Base-by-base conservation (phyloP, 2,113 vertebrate species). In the Xiphophorus maculatus region DNA sequence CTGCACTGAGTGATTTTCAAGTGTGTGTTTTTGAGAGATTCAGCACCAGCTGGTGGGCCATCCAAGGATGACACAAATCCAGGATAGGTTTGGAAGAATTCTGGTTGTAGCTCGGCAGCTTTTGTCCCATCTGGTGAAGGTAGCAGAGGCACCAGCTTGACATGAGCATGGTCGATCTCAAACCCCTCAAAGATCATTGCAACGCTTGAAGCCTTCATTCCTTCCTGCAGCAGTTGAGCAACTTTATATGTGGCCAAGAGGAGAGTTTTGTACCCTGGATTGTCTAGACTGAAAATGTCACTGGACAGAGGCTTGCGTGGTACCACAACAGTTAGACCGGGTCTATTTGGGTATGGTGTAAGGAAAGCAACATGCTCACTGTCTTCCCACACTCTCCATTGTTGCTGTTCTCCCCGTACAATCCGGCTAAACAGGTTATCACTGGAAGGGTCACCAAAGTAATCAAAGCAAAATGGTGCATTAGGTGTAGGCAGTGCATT, bases 331-430 rank as follows among this genome's bases (percentile, higher is more conserved):
- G 94, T 95, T 30, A 92, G 10, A 22, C 95, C 94, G 54, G 94
- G 93, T 69, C 87, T 89, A 66, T 94, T 95, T 72, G 94, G 93
- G 80, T 92, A 94, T 6, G 95, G 95, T 58, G 94, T 95, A 5
- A 95, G 89, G 69, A 95, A 94, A 1, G 94, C 94, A 63, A 95
- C 93, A 80, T 95, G 92, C 40, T 90, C 74, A 58, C 62, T 86
- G 81, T 95, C 94, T 77, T 95, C 95, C 95, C 95, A 95, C 12
- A 95, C 89, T 66, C 95, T 87, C 95, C 95, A 95, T 64, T 95
- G 95, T 78, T 92, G 70, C 85, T 94, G 91, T 69, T 93, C 84
- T 17, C 95, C 95, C 30, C 89, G 88, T 14, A 95, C 90, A 76
- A 95, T 94, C 15, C 89, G 91, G 25, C 92, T 90, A 77, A 95